Evolutionary conservation across 2,888 invertebrate species (phyloP), one percentile per base, ranked within the genome.

Genomic region (Hypomecis punctinalis): DNA sequence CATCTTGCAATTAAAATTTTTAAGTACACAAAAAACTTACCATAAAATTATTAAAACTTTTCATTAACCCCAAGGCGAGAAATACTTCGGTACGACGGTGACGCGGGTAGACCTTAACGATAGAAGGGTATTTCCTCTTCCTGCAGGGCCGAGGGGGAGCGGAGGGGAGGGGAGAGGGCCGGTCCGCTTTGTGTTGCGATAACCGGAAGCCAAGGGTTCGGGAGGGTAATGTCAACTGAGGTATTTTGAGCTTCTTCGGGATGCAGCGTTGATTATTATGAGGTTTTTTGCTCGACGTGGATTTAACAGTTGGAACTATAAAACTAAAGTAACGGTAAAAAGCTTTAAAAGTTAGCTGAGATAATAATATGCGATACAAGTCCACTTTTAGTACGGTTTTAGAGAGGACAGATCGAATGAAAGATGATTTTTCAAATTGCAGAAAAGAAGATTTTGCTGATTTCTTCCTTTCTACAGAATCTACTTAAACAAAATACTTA

Each of bases 131-230:
- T 90, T 91, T 85, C 71, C 73, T 73, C 91, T 90, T 92, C 91
- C 92, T 88, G 88, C 88, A 88, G 88, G 77, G 85, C 78, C 76
- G 77, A 74, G 71, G 73, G 80, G 75, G 69, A 76, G 77, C 74
- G 76, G 70, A 68, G 72, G 68, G 72, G 61, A 70, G 69, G 71
- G 71, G 68, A 64, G 79, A 77, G 78, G 84, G 82, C 81, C 77
- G 81, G 83, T 79, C 77, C 84, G 86, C 88, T 91, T 91, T 93
- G 91, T 91, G 88, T 89, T 82, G 91, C 90, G 90, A 92, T 93
- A 93, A 92, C 93, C 93, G 93, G 93, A 93, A 90, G 89, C 85
- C 79, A 83, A 90, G 92, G 92, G 91, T 87, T 85, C 80, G 85
- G 83, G 89, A 86, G 91, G 90, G 92, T 90, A 89, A 91, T 91